A percentile compares a stretch with the other conserved stretches of the same genome.
phyloP scores from a whole-genome alignment of 2,797 vertebrate genomes.

The Micromesistius poutassou region DNA sequence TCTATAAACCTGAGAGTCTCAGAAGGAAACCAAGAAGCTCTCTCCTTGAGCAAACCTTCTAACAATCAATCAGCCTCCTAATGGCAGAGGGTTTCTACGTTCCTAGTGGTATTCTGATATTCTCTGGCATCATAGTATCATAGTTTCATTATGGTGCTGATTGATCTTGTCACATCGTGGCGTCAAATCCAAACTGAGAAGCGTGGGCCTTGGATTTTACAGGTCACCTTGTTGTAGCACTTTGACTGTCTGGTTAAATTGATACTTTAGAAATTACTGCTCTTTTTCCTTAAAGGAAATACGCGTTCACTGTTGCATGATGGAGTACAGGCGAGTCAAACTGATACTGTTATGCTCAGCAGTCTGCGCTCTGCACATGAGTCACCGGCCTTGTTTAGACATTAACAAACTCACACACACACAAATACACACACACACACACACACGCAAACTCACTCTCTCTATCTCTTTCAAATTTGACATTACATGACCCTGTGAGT shows the following conservation, averaged over 20 bases:
- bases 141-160: neutral
- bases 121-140: neutral
- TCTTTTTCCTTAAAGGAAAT: slow-evolving; percentile 23
- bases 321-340: slow-evolving; percentile 52
- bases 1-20: too few species aligned
- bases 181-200: neutral
- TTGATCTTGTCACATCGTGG: neutral
- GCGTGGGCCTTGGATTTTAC: neutral
- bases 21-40: too few species aligned
- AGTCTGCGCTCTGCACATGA: slow-evolving; percentile 64
- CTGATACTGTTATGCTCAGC: slow-evolving; percentile 58
- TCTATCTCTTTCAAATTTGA: neutral
- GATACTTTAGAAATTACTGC: neutral
- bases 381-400: slow-evolving; percentile 65
- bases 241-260: neutral
- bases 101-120: too few species aligned
- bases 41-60: too few species aligned
- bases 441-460: neutral
- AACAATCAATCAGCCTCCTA: too few species aligned
- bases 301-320: slow-evolving; percentile 39
- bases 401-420: slow-evolving; percentile 34
- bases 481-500: neutral
- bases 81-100: too few species aligned
- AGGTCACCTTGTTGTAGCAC: neutral
- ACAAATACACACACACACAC: neutral